Base-by-base conservation (phyloP, 2,113 vertebrate species). In the Maccullochella peelii region DNA sequence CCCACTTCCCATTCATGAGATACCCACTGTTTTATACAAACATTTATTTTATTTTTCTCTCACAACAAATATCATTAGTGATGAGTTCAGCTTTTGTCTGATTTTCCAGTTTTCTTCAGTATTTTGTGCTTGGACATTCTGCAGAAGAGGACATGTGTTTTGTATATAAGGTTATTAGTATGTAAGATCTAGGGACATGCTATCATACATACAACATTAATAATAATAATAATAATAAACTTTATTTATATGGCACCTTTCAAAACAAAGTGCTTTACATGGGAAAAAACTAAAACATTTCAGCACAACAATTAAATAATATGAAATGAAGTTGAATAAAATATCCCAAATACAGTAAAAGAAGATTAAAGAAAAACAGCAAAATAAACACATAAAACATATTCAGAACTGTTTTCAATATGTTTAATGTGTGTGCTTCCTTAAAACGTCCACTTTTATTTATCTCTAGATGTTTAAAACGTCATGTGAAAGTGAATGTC, bases 1-100 rank as follows among this genome's bases (percentile, higher is more conserved):
- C 52, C 58, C 80, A 77, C 47, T 83, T 83, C 70, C 11, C 47
- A 83, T 80, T 86, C 71, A 78, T 54, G 21, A 77, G 40, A 23
- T 30, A 9, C 9, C 16, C 44, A 21, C 38, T 55, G 9, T 27
- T 44, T 78, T 23, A 52, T 21, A 67, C 15, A 30, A 40, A 33
- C 33, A 33, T 33, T 33, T 33, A 33, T 33, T 77, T 23, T 58
- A 49, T 73, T 55, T 50, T 62, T 54, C 30, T 30, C n/a, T 44
- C 8, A 42, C 62, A 47, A 44, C 18, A 4, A 61, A 67, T 52
- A 73, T 25, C 6, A 8, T 57, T 1, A 25, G 25, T 47, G 59
- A 50, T 16, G 62, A 54, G 65, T 77, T 80, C 50, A 0, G 14
- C 10, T 82, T 61, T 44, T 10, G 23, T 58, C 27, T 59, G 38